Evolutionary conservation across 2,113 vertebrate species (phyloP), one percentile per base, ranked within the genome.

Genomic region (Nannospalax galili): DNA sequence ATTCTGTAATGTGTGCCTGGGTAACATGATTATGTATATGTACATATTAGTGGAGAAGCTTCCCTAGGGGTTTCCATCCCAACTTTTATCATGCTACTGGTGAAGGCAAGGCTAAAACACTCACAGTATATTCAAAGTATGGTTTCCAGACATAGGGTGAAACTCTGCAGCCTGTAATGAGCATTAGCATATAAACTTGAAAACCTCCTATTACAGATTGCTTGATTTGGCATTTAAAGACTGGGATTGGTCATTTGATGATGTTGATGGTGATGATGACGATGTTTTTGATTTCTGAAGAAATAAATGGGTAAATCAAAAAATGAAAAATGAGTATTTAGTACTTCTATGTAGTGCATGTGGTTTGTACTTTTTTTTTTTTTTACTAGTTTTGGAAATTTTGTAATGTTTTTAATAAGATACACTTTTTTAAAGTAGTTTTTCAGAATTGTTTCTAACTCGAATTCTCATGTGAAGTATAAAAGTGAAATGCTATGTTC

Each of bases 181-280:
- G 64, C 70, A 45, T 84, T 77, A 42, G 88, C 94, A 78, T 96
- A 94, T 98, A 96, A 98, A 98, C 92, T 95, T 98, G 93, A 96
- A 97, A 97, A 97, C 98, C 99, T 99, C 98, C 98, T 98, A 87
- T 99, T 99, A 95, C 99, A 99, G 99, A 99, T 98, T 98, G 98
- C 99, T 99, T 98, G 99, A 99, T 98, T 98, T 98, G 97, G 98
- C 99, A 98, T 98, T 99, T 98, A 99, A 99, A 98, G 99, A 99
- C 98, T 99, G 99, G 99, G 98, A 99, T 98, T 99, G 99, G 99
- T 99, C 99, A 40, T 98, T 99, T 99, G 99, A 99, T 99, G 99
- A 99, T 98, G 98, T 99, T 97, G 99, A 99, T 97, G 99, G 99
- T 98, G 99, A 99, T 99, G 99, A 99, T 98, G 99, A 98, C 98